Evolutionary conservation across 2,797 vertebrate genomes (phyloP), one percentile per base, ranked within the genome.

Genomic region (Crocidura indochinensis): DNA sequence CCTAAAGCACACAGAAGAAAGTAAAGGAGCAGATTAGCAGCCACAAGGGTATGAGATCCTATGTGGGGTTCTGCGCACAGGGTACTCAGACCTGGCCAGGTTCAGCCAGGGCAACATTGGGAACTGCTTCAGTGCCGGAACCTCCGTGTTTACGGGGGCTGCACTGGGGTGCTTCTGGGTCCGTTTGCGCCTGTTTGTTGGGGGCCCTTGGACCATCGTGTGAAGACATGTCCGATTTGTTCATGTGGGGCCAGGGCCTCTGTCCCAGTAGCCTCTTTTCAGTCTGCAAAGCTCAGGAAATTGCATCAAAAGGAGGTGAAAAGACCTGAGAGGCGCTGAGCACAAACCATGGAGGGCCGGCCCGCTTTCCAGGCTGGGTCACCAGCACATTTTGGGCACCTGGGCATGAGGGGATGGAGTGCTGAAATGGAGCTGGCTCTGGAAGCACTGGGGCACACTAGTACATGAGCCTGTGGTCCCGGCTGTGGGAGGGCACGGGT

Each of bases 11-110:
- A 87, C 12, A 76, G 4, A 53, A 14, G 51, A 31, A 76, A 69
- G 46, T 71, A 64, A 96, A 85, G 62, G 46, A 94, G 92, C 62
- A 87, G 79, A 69, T 38, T 65, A 81, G 73, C 17, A 93, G 67
- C 49, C 75, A 3, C 68, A 96, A 95, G 95, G 88, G 31, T 94
- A 90, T 49, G 49, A 83, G 65, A 49, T 87, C 93, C 83, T 95
- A 89, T 91, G 88, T 88, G 80, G 87, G 85, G 53, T 88, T 97
- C 88, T 94, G 93, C 84, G 71, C 93, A 95, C 95, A 96, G 91
- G 62, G 46, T 8, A 80, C 94, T 96, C 95, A 84, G 95, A 91
- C 76, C 84, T 96, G 53, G 68, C 94, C 83, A 88, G 20, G 88
- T 60, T 93, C 95, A 77, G 91, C 94, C 92, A 10, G 11, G 53